Evolutionary conservation across 2,888 invertebrate species (phyloP), one percentile per base, ranked within the genome.

Genomic region (Meiosimyza platycephala): DNA sequence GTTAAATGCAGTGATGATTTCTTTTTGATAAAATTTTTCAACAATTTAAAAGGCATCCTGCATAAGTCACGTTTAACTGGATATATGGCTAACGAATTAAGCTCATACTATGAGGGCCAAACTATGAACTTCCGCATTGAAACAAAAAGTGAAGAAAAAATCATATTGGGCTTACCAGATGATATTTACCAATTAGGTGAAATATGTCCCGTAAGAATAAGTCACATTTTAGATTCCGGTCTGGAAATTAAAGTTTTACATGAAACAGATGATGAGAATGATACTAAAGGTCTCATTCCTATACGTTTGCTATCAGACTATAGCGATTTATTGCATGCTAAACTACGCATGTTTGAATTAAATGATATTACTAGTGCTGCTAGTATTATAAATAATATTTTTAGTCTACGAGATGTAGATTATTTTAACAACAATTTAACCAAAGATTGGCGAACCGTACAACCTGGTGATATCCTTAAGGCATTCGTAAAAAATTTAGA

Each of bases 231-330:
- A 52, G 82, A 85, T 15, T 82, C 86, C 16, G 88, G 86, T 0
- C 73, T 89, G 60, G 85, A 87, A 78, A 84, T 89, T 54, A 83
- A 82, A 11, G 75, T 73, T 18, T 75, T 63, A 18, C 78, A 72
- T 71, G 78, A 78, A 0, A 78, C 73, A 54, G 79, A 66, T 65
- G 79, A 78, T 7, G 75, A 78, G 6, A 78, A 80, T 47, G 80
- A 80, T 15, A 78, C 80, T 47, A 78, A 81, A 22, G 89, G 88
- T 2, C 79, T 87, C n/a, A 76, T 89, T 22, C 89, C 89, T 0
- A 67, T 84, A 13, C 79, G 79, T 11, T 72, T 85, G 15, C 75
- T 87, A 7, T 86, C 88, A 0, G 83, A 85, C 64, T 84, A 84
- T 73, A 71, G 80, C 18, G 84, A 85, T 48, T 76, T 89, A 11